These are phyloP conservation scores for Sciurus carolinensis DNA, from an alignment of 2,797 vertebrate species.

Conservation along the genomic window DNA sequence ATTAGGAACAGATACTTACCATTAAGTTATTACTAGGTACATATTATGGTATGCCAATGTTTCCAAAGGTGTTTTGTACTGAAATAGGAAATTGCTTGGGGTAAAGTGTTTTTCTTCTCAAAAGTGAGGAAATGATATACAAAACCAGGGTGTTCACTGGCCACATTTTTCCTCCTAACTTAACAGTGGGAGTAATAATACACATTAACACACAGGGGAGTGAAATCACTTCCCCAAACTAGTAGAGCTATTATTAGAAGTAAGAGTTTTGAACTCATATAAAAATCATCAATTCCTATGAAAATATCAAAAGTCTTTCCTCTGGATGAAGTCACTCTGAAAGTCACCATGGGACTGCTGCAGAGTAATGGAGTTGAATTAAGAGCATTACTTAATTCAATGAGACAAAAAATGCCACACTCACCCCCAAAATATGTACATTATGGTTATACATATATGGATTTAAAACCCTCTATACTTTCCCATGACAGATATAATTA, in stretches of 20 bases:
- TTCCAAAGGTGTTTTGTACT: constrained; percentile 8
- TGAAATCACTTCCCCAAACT: not conserved
- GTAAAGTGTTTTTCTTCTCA: not conserved
- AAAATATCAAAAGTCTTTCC: not conserved
- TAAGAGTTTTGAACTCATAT: not conserved
- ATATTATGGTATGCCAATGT: not conserved
- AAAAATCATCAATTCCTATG: not conserved
- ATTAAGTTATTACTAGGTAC: constrained; percentile 22
- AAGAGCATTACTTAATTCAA: not conserved
- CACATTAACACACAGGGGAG: not conserved
- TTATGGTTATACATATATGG: no score
- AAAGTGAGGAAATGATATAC: not conserved
- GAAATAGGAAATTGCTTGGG: not conserved
- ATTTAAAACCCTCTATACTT: not conserved
- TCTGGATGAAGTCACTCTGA: not conserved
- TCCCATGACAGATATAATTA: no score
- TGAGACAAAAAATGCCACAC: not conserved
- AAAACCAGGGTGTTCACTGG: not conserved
- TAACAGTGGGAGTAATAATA: not conserved
- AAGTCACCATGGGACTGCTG: not conserved
- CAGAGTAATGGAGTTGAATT: not conserved
- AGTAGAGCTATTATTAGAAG: not conserved
- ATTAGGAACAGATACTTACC: not conserved
- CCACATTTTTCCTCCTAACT: not conserved
- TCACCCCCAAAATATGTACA: not conserved